These are phyloP conservation scores for Ennomos quercinarius DNA, from an alignment of 2,888 invertebrate species.

Conservation along the genomic window DNA sequence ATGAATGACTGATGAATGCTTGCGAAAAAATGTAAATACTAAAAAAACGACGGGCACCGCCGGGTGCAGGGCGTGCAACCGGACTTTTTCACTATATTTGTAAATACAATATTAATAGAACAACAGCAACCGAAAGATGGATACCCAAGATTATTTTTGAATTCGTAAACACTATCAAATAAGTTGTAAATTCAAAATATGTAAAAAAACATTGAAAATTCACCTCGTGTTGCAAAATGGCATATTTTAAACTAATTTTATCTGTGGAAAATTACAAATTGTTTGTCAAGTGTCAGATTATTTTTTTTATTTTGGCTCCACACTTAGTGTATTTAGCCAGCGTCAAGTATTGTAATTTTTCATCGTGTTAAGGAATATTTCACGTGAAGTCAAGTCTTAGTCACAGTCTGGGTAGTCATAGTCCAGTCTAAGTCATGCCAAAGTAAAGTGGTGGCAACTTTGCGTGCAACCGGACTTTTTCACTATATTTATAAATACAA, in stretches of 20 bases:
- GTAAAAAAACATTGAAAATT: conserved; percentile 58
- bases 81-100: conserved; percentile 21
- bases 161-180: conserved; percentile 10
- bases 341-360: too few species aligned
- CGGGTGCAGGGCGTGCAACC: conserved; percentile 42
- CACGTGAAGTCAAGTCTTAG: too few species aligned
- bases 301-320: too few species aligned
- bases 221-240: conserved; percentile 53
- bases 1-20: conserved; percentile 16
- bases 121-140: background rate
- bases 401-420: too few species aligned
- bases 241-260: conserved; percentile 27
- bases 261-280: conserved; percentile 8
- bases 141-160: background rate
- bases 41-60: conserved; percentile 37
- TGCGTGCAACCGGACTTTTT: conserved; percentile 29
- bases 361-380: too few species aligned
- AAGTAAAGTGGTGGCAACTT: too few species aligned
- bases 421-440: too few species aligned
- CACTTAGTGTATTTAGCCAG: too few species aligned
- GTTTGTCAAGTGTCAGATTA: too few species aligned
- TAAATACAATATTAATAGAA: background rate
- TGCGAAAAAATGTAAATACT: conserved; percentile 41
- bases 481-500: conserved; percentile 12
- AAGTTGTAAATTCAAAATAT: conserved; percentile 35